phyloP scores from a whole-genome alignment of 2,888 invertebrate genomes.

The Lasioglossum lativentre region DNA sequence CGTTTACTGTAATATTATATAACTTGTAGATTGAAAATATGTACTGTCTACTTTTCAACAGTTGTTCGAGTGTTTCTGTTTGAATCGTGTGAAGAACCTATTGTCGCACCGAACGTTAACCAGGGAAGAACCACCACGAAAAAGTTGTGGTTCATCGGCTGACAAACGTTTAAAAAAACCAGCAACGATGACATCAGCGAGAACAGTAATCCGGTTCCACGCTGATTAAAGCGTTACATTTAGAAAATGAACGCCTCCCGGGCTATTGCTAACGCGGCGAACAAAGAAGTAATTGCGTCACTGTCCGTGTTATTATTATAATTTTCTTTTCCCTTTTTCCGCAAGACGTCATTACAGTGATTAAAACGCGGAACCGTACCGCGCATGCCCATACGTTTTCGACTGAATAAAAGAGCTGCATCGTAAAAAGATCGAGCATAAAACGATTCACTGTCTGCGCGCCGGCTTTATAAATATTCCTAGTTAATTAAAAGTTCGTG shows the following conservation, averaged over 20 bases:
- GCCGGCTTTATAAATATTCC: slow-evolving; percentile 5
- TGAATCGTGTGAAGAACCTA: too few relatives aligned
- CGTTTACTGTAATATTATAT: too few relatives aligned
- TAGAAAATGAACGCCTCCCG: slow-evolving; percentile 17
- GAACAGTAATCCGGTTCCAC: background rate
- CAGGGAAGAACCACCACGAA: background rate
- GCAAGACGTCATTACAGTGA: slow-evolving; percentile 27
- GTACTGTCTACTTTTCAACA: too few relatives aligned
- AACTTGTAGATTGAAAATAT: too few relatives aligned
- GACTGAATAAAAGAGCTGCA: background rate
- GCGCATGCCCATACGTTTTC: background rate
- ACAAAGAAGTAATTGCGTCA: slow-evolving; percentile 30
- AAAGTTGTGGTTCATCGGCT: background rate
- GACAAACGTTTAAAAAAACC: background rate
- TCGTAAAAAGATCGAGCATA: slow-evolving; percentile 20
- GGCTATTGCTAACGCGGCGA: background rate
- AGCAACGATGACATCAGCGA: background rate
- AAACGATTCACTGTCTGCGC: background rate
- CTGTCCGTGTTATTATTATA: slow-evolving; percentile 20
- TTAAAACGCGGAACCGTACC: slow-evolving; percentile 20
- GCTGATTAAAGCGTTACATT: slow-evolving; percentile 37
- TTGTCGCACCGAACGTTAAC: background rate
- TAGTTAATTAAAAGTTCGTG: slow-evolving; percentile 32
- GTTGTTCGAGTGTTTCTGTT: too few relatives aligned
- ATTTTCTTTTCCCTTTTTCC: background rate